Evolutionary conservation across 2,113 vertebrate genomes (phyloP).

Genomic region (Chlorodrepanis virens): DNA sequence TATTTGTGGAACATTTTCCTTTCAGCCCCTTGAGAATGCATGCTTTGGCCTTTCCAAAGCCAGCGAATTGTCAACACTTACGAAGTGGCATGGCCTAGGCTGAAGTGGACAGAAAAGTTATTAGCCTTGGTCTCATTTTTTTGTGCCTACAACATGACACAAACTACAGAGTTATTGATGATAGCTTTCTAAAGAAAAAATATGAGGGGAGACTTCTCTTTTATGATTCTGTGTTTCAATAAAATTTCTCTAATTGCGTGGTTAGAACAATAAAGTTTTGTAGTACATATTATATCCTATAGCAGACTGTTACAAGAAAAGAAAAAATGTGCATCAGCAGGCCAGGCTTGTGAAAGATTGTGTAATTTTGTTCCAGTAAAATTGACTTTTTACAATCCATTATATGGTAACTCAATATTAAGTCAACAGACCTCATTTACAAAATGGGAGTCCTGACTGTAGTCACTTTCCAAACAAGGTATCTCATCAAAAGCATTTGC

Average conservation of each 20-base stretch:
- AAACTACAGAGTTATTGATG: background rate
- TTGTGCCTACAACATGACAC: background rate
- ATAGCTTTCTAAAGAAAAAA: background rate
- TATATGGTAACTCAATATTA: background rate
- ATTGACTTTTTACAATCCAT: background rate
- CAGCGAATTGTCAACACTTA: slow-evolving; percentile 16
- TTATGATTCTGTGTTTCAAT: background rate
- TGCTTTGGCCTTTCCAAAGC: background rate
- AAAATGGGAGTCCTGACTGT: background rate
- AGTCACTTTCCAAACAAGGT: background rate
- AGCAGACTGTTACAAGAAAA: background rate
- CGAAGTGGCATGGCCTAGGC: background rate
- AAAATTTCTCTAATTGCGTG: background rate
- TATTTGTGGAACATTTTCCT: slow-evolving; percentile 44
- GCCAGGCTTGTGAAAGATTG: background rate
- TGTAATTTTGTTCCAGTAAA: background rate
- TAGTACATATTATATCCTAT: background rate
- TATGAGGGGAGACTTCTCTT: background rate
- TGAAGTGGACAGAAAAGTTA: slow-evolving; percentile 23
- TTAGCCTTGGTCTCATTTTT: background rate
- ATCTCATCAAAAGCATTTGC: background rate
- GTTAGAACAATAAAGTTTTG: background rate
- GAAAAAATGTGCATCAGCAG: background rate
- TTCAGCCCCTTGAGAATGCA: slow-evolving; percentile 46
- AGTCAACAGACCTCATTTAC: background rate